Evolutionary conservation across 1,140 invertebrate species (phyloP).

Genomic region (Nephotettix cincticeps): DNA sequence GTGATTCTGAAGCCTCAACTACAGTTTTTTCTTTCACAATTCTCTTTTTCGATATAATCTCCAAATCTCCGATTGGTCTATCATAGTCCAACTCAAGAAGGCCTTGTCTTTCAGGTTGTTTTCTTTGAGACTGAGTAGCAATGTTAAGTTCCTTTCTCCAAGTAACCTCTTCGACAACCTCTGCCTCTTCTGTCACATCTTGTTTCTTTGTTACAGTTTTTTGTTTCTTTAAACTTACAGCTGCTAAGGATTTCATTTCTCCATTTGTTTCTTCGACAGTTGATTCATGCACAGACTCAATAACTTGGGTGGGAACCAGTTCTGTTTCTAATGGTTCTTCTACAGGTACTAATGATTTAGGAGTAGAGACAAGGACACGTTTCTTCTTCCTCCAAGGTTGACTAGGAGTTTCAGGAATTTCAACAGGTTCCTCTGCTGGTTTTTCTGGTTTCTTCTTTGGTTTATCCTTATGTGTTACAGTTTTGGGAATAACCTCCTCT

Average conservation of each 20-base stretch:
- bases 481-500: slow-evolving; percentile 27
- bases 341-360: slow-evolving; percentile 7
- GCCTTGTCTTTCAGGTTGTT: slow-evolving; percentile 23
- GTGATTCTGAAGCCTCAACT: slow-evolving; percentile 36
- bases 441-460: slow-evolving; percentile 37
- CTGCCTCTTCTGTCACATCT: slow-evolving; percentile 42
- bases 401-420: neutral
- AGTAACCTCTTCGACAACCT: slow-evolving; percentile 47
- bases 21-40: slow-evolving; percentile 33
- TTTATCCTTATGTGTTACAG: slow-evolving; percentile 7
- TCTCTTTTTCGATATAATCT: slow-evolving; percentile 52
- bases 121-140: slow-evolving; percentile 53
- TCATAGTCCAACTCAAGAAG: slow-evolving; percentile 37
- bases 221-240: slow-evolving; percentile 39
- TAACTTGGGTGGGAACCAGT: neutral
- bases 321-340: slow-evolving; percentile 5
- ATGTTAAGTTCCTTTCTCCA: slow-evolving; percentile 53
- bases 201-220: slow-evolving; percentile 45
- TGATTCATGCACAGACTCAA: neutral
- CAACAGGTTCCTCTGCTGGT: slow-evolving; percentile 1
- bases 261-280: neutral
- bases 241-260: slow-evolving; percentile 11
- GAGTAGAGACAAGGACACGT: slow-evolving; percentile 12
- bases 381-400: slow-evolving; percentile 24
- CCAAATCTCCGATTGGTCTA: slow-evolving; percentile 55